Percentiles rank a stretch among this genome's conserved stretches.
Conservation (phyloP, 2,113 vertebrate species). For the Grammomys dolichurus region DNA sequence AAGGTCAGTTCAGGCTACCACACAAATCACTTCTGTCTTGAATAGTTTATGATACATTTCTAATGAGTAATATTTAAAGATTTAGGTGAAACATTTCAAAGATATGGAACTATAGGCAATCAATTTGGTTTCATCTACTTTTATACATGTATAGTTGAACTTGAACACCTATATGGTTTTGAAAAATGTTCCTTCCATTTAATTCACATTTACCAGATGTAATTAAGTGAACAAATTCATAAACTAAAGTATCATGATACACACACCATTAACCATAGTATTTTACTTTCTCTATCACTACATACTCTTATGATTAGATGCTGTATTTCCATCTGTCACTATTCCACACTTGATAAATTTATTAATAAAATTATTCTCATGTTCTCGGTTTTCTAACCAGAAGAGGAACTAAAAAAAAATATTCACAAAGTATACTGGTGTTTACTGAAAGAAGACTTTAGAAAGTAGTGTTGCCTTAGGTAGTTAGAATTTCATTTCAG, state of each 20-base stretch:
- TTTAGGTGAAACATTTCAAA: no score
- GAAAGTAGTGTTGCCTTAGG: not conserved
- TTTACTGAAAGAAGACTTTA: not conserved
- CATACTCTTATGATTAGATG: not conserved
- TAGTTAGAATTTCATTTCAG: not conserved
- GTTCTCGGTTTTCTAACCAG: not conserved
- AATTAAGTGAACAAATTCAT: not conserved
- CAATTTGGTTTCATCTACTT: no score
- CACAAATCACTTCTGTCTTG: no score
- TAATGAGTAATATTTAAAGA: no score
- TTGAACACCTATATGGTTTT: no score
- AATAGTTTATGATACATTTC: no score
- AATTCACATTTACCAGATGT: not conserved
- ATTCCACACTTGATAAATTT: not conserved
- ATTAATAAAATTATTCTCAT: not conserved
- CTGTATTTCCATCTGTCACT: not conserved
- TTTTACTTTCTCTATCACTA: not conserved
- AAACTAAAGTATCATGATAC: not conserved
- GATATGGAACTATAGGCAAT: no score
- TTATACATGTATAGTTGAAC: no score
- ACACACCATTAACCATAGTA: not conserved
- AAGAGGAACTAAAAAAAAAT: not conserved
- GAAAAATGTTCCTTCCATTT: no score
- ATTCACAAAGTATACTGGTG: not conserved
- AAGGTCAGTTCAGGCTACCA: no score